phyloP scores from a whole-genome alignment of 1,140 invertebrate species.

The Parapsyche elsis region DNA sequence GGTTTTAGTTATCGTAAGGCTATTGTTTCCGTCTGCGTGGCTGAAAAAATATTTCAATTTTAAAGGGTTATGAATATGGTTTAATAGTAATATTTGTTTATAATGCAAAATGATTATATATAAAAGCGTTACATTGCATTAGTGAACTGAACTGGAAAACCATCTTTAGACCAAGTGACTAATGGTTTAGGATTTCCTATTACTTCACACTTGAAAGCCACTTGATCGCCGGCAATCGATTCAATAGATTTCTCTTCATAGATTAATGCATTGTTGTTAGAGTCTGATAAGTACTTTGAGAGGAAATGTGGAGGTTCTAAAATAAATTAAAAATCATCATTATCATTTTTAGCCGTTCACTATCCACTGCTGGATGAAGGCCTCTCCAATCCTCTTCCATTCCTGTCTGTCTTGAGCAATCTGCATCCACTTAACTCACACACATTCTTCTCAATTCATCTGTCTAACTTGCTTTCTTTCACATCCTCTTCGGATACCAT shows the following conservation, averaged over 20 bases:
- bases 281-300: neutral
- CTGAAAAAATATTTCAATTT: conserved; percentile 55
- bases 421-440: too few species aligned
- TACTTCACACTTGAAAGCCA: conserved; percentile 59
- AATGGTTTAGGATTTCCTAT: conserved; percentile 60
- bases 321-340: neutral
- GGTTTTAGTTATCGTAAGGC: conserved; percentile 59
- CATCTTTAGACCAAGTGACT: conserved; percentile 61
- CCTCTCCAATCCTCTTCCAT: too few species aligned
- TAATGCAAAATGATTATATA: neutral
- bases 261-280: neutral
- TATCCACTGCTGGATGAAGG: too few species aligned
- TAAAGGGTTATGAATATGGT: too few species aligned
- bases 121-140: conserved; percentile 8
- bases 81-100: neutral
- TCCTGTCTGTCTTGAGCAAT: too few species aligned
- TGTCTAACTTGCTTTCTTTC: too few species aligned
- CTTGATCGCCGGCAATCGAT: conserved; percentile 56
- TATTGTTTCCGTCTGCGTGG: conserved; percentile 57
- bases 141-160: neutral
- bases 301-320: neutral
- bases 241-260: conserved; percentile 42
- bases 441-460: too few species aligned
- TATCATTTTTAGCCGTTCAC: too few species aligned
- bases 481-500: too few species aligned